Evolutionary conservation across 1,140 invertebrate genomes (phyloP), one percentile per base, ranked within the genome.

Genomic region (Battus philenor): DNA sequence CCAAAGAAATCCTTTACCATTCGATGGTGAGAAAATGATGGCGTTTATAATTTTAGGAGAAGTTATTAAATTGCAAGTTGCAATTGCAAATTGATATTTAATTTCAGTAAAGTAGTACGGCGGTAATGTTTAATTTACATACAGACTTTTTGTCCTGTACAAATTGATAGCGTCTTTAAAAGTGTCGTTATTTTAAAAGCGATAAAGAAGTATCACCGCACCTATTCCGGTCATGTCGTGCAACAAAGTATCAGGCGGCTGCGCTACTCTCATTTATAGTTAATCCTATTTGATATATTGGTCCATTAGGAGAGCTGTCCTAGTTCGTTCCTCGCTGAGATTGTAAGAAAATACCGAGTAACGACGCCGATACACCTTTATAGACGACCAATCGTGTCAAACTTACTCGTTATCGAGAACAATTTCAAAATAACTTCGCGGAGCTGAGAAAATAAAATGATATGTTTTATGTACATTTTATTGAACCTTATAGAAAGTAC

Each of bases 211-310:
- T 41, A 41, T 34, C 2, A 18, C 17, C n/a, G 32, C 58, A 62
- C 55, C 60, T 66, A 69, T 74, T 68, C 59, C 31, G 63, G 63
- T 68, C 59, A 63, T 75, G 73, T 66, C 61, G 63, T 57, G 68
- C 60, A 68, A 74, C 64, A 69, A 70, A 69, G 71, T 76, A 68
- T 68, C 59, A 68, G 58, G 57, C 64, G 54, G 63, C 55, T 62
- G 62, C 54, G 65, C 59, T 66, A 51, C 60, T 70, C 74, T 70
- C 73, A 73, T 79, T 77, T 77, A 70, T 67, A 73, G 54, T 68
- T 77, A 79, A 81, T 81, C 74, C 75, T 64, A 57, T 77, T 81
- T 78, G 74, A 78, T 77, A 77, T 77, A 81, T 81, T 66, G 72
- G 65, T 55, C 68, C 68, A 81, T 81, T 76, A 76, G 58, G 72